Evolutionary conservation across 2,113 vertebrate species (phyloP), one percentile per base, ranked within the genome.

Genomic region (Limnothrissa miodon): DNA sequence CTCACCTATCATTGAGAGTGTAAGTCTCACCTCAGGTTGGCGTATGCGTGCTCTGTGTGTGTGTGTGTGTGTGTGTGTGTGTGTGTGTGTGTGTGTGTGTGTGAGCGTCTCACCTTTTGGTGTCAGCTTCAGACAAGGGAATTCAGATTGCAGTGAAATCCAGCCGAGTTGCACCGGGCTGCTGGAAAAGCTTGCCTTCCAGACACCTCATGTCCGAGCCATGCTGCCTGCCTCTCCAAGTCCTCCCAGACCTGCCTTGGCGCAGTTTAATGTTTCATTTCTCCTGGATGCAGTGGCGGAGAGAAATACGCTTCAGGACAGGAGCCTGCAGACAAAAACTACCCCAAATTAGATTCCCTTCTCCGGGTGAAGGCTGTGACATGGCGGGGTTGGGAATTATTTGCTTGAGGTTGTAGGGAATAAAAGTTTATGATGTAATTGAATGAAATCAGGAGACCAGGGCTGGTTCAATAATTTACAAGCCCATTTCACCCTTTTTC

Each of bases 351-450:
- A 85, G 84, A 79, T 82, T 80, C 44, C 1, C 66, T 39, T 29
- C 33, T 74, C 66, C 5, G 29, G 29, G 82, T 39, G 39, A 79
- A 80, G 39, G 29, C 78, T 66, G 45, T 74, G 66, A 74, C 66
- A 74, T 39, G 66, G 66, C 4, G 29, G 66, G 66, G 66, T 39
- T 74, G 85, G 56, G 86, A 83, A 84, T 81, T 83, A 86, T 86
- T 88, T 62, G 83, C 80, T 82, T 80, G 56, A 83, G 70, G 82
- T 85, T 82, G 81, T 74, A 82, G 88, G 56, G 66, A 89, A 82
- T 74, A 48, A 84, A 83, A 82, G 70, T 42, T 86, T 83, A 86
- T 87, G 87, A 88, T 88, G 89, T 88, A 89, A 89, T 86, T 86
- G 39, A n/a, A 78, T 88, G 89, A 87, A 89, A 88, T 74, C 82